phyloP scores from a whole-genome alignment of 2,797 vertebrate genomes.

The Sebastes ruberrimus region DNA sequence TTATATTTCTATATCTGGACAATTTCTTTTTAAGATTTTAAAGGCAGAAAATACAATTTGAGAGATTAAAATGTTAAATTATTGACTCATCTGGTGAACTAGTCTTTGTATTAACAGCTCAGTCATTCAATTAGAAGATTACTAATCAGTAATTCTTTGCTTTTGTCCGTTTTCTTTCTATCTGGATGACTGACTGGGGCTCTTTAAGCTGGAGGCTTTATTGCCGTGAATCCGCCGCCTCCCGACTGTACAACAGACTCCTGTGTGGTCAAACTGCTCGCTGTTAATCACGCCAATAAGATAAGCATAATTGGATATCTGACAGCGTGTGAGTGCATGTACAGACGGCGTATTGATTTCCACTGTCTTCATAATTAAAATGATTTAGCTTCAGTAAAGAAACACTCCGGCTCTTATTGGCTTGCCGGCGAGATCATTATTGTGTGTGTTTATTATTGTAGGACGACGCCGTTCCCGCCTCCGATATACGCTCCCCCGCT shows the following conservation, averaged over 20 bases:
- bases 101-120: neutral
- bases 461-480: neutral
- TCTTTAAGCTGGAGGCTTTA: slow-evolving; percentile 7
- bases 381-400: slow-evolving; percentile 65
- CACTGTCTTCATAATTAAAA: slow-evolving; percentile 69
- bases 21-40: neutral
- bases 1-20: neutral
- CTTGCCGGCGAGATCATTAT: slow-evolving; percentile 49
- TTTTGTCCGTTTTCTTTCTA: neutral
- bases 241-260: neutral
- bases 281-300: slow-evolving; percentile 64
- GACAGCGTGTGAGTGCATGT: slow-evolving; percentile 52
- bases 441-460: slow-evolving; percentile 34
- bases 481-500: slow-evolving; percentile 26
- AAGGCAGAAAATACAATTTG: neutral
- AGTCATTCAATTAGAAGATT: neutral
- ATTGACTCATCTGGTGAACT: neutral
- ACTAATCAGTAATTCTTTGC: neutral
- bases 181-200: neutral
- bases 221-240: neutral
- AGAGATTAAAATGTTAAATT: neutral
- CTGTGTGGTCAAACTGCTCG: slow-evolving; percentile 51
- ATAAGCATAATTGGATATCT: slow-evolving; percentile 71
- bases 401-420: slow-evolving; percentile 40
- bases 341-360: slow-evolving; percentile 73